These are phyloP conservation scores for Micrasema minimum DNA, from an alignment of 1,140 invertebrate species.

Conservation along the genomic window DNA sequence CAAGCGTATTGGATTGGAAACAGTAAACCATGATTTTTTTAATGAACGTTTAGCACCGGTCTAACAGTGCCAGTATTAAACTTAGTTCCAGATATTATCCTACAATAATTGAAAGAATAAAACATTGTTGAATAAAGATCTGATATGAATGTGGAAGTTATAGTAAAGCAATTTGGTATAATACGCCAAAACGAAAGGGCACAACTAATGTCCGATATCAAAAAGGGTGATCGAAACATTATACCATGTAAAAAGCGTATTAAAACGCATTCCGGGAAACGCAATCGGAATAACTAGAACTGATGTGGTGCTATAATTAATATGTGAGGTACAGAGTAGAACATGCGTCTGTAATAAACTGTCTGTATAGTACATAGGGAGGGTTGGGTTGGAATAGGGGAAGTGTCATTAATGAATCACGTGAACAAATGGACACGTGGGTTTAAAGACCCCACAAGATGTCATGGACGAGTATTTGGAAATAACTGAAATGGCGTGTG, in stretches of 20 bases:
- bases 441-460: conserved; percentile 3
- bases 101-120: too few species aligned
- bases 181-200: too few species aligned
- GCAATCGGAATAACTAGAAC: background rate
- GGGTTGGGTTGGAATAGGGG: background rate
- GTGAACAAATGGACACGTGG: conserved; percentile 12
- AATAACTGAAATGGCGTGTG: too few species aligned
- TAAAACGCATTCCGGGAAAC: conserved; percentile 9
- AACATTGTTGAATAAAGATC: too few species aligned
- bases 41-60: too few species aligned
- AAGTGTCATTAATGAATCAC: conserved; percentile 35
- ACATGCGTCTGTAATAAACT: background rate
- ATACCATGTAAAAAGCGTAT: conserved; percentile 6
- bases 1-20: too few species aligned
- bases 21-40: too few species aligned
- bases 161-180: too few species aligned
- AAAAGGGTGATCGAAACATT: background rate
- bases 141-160: too few species aligned
- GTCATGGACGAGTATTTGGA: background rate
- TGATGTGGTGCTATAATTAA: conserved; percentile 17
- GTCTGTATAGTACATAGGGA: background rate
- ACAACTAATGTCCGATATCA: background rate
- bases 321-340: background rate
- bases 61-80: too few species aligned
- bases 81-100: too few species aligned